Base-by-base conservation (phyloP, 2,888 invertebrate species). In the Willowsia nigromaculata region DNA sequence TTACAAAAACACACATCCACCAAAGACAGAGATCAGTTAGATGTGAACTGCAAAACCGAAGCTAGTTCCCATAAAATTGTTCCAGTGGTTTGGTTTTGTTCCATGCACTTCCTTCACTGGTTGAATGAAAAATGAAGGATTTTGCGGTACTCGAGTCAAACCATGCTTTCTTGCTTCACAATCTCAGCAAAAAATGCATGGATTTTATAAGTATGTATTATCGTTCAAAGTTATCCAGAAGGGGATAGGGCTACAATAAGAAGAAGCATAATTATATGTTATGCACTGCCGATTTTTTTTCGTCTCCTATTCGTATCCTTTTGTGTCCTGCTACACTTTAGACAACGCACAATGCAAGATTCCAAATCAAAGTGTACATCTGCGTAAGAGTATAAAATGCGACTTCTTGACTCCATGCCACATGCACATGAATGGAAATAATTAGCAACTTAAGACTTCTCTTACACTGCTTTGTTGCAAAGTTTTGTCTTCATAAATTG, bases 231-330 rank as follows among this genome's bases (percentile, higher is more conserved):
- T 33, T 65, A 65, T 65, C 65, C 65, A 65, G 65, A 62, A 15
- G 33, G n/a, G 15, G 30, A n/a, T 33, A 65, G 30, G 33, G 15
- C 22, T 33, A 7, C 65, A 65, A 9, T 13, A 65, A 33, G 5
- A n/a, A 65, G 65, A n/a, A 65, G n/a, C 18, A 65, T 65, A 65
- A 65, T 65, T 65, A 65, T 13, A 65, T n/a, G 65, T 33, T 65
- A 33, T 65, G n/a, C 65, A 18, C n/a, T 65, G 33, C 30, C 65
- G 33, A 33, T 27, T 65, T 65, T 65, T 62, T 65, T 22, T 65
- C 30, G 27, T 65, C 7, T 65, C 30, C 11, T 33, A 15, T n/a
- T 3, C n/a, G 5, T 4, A 33, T 22, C n/a, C n/a, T 33, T 6
- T 59, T 59, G 18, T 9, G 13, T 59, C 59, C 27, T n/a, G 3